Evolutionary conservation across 1,140 invertebrate genomes (phyloP).

Genomic region (Cydia pomonella): DNA sequence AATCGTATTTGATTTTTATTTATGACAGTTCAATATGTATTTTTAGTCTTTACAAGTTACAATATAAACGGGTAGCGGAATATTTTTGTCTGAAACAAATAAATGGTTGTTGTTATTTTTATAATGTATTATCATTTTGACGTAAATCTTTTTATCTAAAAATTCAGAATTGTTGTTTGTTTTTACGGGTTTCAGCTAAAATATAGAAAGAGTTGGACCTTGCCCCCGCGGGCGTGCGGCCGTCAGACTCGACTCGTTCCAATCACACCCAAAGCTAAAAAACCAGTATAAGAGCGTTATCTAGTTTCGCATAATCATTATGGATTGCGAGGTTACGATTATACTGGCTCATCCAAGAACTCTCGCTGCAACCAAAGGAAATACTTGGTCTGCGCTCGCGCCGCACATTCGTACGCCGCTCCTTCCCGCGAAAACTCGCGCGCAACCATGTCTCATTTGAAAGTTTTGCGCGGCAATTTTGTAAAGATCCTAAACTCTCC

Average conservation of each 20-base stretch:
- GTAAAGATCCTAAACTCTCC: constrained; percentile 57
- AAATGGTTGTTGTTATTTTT: constrained; percentile 64
- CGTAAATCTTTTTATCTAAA: constrained; percentile 31
- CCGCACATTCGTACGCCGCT: constrained; percentile 58
- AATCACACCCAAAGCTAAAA: neutral
- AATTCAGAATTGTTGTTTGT: neutral
- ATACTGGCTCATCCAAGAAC: neutral
- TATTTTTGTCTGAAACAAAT: constrained; percentile 58
- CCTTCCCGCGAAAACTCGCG: constrained; percentile 55
- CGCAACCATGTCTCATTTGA: constrained; percentile 70
- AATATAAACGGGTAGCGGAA: constrained; percentile 51
- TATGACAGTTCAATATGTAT: constrained; percentile 27
- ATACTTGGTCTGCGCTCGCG: constrained; percentile 39
- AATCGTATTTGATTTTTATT: constrained; percentile 6
- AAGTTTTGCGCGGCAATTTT: constrained; percentile 71
- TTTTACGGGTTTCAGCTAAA: constrained; percentile 24
- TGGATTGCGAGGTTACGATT: neutral
- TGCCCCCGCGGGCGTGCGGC: constrained; percentile 57
- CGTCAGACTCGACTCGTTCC: constrained; percentile 9
- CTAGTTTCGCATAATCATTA: neutral
- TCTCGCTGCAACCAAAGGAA: constrained; percentile 39
- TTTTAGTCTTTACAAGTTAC: constrained; percentile 22
- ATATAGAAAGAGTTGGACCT: constrained; percentile 58
- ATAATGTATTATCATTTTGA: constrained; percentile 41
- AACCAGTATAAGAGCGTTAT: constrained; percentile 47